Evolutionary conservation across 2,113 vertebrate genomes (phyloP).

Genomic region (Nicator chloris): DNA sequence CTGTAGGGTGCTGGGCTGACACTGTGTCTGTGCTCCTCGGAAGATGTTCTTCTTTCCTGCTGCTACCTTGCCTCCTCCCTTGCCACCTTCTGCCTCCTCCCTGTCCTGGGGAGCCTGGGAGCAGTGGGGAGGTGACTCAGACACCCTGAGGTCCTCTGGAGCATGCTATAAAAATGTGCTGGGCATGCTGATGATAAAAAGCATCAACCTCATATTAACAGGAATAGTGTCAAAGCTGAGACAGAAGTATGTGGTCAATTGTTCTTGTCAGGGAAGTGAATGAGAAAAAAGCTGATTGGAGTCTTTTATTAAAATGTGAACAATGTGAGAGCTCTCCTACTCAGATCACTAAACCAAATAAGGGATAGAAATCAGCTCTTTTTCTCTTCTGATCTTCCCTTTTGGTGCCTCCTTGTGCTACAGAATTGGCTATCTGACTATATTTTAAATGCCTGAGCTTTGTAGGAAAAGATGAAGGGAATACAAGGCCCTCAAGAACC

Average conservation of each 20-base stretch:
- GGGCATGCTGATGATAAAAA: neutral
- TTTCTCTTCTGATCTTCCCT: neutral
- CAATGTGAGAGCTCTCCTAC: neutral
- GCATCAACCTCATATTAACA: neutral
- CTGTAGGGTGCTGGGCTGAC: accelerated
- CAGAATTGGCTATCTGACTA: neutral
- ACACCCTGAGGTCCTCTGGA: neutral
- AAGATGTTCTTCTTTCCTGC: neutral
- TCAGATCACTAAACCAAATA: conserved; percentile 25
- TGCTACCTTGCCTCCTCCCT: neutral
- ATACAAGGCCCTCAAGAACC: neutral
- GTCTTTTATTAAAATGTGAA: conserved; percentile 3
- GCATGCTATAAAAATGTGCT: neutral
- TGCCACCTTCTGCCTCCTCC: neutral
- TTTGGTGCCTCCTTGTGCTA: neutral
- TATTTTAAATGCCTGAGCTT: neutral
- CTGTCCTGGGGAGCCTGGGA: neutral
- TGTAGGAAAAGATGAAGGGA: neutral
- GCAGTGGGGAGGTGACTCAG: neutral
- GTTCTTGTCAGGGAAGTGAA: neutral
- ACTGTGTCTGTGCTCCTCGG: neutral
- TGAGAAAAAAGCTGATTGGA: neutral
- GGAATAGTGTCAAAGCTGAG: neutral
- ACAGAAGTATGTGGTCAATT: neutral
- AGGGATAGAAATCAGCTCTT: conserved; percentile 2